These are phyloP conservation scores for Lasioglossum albipes DNA, from an alignment of 1,140 invertebrate species.

Conservation along the genomic window DNA sequence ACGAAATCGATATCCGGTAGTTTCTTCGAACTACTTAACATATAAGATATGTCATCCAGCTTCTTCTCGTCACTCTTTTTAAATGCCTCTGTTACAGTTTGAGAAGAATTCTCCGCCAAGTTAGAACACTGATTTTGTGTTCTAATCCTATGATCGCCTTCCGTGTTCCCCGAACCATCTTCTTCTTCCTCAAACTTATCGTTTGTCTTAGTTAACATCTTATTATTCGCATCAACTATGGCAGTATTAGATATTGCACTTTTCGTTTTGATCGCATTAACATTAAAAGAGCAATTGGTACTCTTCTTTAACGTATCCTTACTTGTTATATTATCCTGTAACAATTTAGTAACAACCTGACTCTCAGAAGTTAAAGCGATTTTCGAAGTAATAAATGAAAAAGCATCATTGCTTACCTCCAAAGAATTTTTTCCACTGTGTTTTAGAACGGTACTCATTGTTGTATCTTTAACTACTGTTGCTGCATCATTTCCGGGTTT, in stretches of 20 bases:
- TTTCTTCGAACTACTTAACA: conserved; percentile 8
- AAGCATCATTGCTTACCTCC: background rate
- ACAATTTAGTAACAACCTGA: background rate
- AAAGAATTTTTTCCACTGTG: background rate
- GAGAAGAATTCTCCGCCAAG: background rate
- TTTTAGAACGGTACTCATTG: background rate
- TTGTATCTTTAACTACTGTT: background rate
- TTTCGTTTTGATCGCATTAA: conserved; percentile 12
- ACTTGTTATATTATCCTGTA: background rate
- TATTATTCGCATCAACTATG: conserved; percentile 28
- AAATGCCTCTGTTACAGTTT: background rate
- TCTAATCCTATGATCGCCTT: background rate
- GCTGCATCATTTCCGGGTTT: background rate
- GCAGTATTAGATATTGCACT: conserved; percentile 42
- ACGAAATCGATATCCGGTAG: conserved; percentile 1
- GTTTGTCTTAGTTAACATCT: conserved; percentile 18
- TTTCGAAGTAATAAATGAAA: background rate
- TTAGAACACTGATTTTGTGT: background rate
- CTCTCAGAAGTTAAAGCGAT: background rate
- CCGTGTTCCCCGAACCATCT: background rate
- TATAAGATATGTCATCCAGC: background rate
- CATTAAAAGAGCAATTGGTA: background rate
- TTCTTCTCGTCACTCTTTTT: conserved; percentile 14
- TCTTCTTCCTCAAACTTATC: background rate
- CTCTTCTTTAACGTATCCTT: background rate